Percentiles rank a stretch among this genome's conserved stretches.
These are phyloP conservation scores for Idris sp. DNA, from an alignment of 1,140 invertebrate genomes.

Conservation along the genomic window DNA sequence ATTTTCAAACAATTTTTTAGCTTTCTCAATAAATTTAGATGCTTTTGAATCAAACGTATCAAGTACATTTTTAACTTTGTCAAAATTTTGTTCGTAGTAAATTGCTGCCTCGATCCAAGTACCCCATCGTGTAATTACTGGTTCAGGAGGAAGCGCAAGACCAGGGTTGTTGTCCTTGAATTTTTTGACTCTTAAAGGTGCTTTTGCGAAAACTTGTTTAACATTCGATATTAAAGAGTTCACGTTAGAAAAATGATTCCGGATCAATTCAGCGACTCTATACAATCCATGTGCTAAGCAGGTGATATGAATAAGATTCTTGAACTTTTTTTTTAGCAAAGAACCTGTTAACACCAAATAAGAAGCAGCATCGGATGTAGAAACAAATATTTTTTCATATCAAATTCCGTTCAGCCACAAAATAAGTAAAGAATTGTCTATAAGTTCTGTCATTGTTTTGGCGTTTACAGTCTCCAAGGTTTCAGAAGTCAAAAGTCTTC, in stretches of 20 bases:
- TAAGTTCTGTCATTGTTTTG: not conserved
- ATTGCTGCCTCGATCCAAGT: constrained; percentile 1
- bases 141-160: not conserved
- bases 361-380: constrained; percentile 1
- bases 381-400: not conserved
- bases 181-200: not conserved
- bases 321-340: constrained; percentile 1
- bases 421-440: not conserved
- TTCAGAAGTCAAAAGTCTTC: not conserved
- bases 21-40: not conserved
- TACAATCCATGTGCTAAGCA: not conserved
- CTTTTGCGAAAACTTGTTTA: not conserved
- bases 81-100: not conserved
- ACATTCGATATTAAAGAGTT: constrained; percentile 3
- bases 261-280: not conserved
- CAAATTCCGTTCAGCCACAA: not conserved
- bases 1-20: too few species aligned
- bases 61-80: not conserved
- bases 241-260: not conserved
- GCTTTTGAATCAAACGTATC: not conserved
- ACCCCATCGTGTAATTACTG: constrained; percentile 3
- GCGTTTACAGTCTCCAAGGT: not conserved
- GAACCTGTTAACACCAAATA: not conserved
- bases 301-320: not conserved
- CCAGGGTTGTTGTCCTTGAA: not conserved